Evolutionary conservation across 2,888 invertebrate species (phyloP).

Genomic region (Andricus quercusramuli): DNA sequence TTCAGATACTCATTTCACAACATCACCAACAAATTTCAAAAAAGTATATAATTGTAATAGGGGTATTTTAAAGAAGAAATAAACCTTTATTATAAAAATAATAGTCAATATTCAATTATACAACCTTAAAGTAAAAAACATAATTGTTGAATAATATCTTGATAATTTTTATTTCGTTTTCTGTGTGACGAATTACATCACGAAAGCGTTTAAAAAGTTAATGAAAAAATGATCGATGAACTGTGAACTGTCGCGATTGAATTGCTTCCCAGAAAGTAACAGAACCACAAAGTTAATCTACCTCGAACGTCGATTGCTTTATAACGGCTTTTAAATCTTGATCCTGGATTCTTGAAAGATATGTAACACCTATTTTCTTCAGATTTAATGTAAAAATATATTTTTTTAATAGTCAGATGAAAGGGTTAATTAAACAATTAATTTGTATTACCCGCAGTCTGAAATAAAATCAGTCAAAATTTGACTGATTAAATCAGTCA

Average conservation of each 20-base stretch:
- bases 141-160: background rate
- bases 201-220: background rate
- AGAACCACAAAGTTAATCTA: slow-evolving; percentile 68
- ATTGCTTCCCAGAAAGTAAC: slow-evolving; percentile 60
- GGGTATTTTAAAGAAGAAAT: too few species aligned
- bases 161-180: background rate
- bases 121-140: too few species aligned
- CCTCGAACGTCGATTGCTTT: slow-evolving; percentile 62
- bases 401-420: too few species aligned
- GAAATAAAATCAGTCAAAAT: too few species aligned
- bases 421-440: too few species aligned
- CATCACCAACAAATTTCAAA: too few species aligned
- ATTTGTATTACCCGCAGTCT: too few species aligned
- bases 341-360: background rate
- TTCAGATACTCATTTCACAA: too few species aligned
- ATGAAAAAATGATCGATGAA: slow-evolving; percentile 48
- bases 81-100: too few species aligned
- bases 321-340: slow-evolving; percentile 62
- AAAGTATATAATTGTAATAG: too few species aligned
- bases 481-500: too few species aligned
- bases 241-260: slow-evolving; percentile 45
- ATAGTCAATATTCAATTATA: too few species aligned
- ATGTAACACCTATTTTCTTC: background rate
- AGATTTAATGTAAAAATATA: background rate
- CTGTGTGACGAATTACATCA: background rate